Percentiles rank a stretch among this genome's conserved stretches.
Evolutionary conservation across 2,797 vertebrate genomes (phyloP).

Genomic region (Prionace glauca): DNA sequence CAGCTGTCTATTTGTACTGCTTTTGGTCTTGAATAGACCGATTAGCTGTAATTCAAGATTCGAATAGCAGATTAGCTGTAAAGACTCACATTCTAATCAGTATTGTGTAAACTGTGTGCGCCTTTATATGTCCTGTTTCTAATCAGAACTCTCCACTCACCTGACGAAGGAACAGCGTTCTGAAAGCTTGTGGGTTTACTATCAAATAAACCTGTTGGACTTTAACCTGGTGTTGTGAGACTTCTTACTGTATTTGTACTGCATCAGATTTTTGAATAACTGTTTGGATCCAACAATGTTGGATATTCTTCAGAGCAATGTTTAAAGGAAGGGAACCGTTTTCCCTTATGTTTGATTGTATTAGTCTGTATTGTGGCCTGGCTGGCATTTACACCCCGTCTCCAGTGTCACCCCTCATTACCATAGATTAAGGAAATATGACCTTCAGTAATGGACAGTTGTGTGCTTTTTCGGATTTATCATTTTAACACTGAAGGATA

Average conservation of each 20-base stretch:
- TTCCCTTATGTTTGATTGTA: neutral
- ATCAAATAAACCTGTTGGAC: too few relatives aligned
- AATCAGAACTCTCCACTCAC: too few relatives aligned
- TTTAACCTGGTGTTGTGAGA: too few relatives aligned
- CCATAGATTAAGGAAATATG: neutral
- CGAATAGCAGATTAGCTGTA: too few relatives aligned
- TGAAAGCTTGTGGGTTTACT: too few relatives aligned
- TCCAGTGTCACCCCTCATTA: neutral
- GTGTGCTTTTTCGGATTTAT: neutral
- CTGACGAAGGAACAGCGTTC: too few relatives aligned
- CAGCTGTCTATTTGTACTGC: neutral
- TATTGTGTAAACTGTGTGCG: too few relatives aligned
- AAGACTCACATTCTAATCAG: too few relatives aligned
- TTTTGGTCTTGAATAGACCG: too few relatives aligned
- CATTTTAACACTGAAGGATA: neutral
- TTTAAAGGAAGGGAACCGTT: neutral
- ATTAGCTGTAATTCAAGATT: too few relatives aligned
- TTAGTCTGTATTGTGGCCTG: neutral
- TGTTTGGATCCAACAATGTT: neutral
- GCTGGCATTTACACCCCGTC: neutral
- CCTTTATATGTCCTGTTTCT: too few relatives aligned
- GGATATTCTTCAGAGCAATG: neutral
- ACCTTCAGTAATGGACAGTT: neutral
- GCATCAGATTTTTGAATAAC: neutral
- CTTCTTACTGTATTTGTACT: neutral